phyloP scores from a whole-genome alignment of 2,888 invertebrate genomes.

The Drosophila atripex region DNA sequence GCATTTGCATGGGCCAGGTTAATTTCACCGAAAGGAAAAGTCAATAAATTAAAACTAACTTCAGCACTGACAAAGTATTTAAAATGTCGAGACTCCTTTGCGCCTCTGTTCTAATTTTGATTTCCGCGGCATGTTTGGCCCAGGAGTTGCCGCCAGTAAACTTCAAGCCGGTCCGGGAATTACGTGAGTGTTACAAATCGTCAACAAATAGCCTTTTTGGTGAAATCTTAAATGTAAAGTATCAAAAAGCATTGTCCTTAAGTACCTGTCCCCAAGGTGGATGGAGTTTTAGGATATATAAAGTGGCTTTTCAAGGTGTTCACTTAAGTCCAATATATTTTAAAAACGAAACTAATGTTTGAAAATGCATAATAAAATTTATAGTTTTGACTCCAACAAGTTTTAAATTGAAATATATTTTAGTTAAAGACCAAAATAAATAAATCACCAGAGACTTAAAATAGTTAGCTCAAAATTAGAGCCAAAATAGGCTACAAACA shows the following conservation, averaged over 20 bases:
- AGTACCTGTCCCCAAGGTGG: not conserved
- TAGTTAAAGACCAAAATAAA: too few species aligned
- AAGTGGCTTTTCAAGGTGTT: not conserved
- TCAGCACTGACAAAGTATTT: not conserved
- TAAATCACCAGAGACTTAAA: too few species aligned
- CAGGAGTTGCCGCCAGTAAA: slow-evolving; percentile 42
- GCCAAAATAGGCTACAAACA: too few species aligned
- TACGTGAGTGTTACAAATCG: slow-evolving; percentile 58
- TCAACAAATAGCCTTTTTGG: not conserved
- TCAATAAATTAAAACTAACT: slow-evolving; percentile 1
- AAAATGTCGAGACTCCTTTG: slow-evolving; percentile 44
- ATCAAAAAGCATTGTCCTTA: not conserved
- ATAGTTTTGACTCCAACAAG: too few species aligned
- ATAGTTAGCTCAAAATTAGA: too few species aligned
- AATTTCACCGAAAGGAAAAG: slow-evolving; percentile 38
- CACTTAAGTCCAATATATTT: not conserved
- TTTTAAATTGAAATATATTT: too few species aligned
- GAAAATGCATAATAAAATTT: too few species aligned
- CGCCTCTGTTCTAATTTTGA: slow-evolving; percentile 34
- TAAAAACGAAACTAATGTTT: too few species aligned
- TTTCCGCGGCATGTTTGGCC: slow-evolving; percentile 9
- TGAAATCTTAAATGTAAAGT: not conserved
- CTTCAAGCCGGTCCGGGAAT: slow-evolving; percentile 61
- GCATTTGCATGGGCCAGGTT: slow-evolving; percentile 61
- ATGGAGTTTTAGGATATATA: too few species aligned